Evolutionary conservation across 2,888 invertebrate species (phyloP).

Genomic region (Noctua pronuba): DNA sequence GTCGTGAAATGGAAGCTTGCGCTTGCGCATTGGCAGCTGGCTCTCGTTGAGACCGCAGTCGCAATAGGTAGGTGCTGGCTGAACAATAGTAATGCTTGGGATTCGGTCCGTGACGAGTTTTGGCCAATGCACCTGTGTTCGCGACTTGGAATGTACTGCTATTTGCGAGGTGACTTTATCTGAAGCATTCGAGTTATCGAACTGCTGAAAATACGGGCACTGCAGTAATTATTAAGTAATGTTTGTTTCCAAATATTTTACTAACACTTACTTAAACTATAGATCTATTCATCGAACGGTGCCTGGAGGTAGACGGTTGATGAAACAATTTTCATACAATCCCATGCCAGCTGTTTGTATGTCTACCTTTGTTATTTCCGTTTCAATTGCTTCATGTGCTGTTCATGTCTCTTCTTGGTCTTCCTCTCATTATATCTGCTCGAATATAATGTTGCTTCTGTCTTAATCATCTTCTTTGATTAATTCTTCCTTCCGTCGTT

Average conservation of each 20-base stretch:
- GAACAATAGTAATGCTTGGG: conserved; percentile 54
- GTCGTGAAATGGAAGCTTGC: conserved; percentile 85
- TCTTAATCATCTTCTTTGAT: background rate
- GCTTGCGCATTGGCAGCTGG: conserved; percentile 74
- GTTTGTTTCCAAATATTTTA: background rate
- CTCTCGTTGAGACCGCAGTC: conserved; percentile 38
- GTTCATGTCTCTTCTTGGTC: background rate
- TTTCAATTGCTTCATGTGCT: background rate
- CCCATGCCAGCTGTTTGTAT: background rate
- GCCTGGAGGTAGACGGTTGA: background rate
- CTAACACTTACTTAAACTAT: background rate
- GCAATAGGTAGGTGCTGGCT: conserved; percentile 49
- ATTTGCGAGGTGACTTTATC: conserved; percentile 29
- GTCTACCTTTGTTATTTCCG: background rate
- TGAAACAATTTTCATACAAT: background rate
- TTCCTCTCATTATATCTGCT: background rate
- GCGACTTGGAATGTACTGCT: conserved; percentile 52
- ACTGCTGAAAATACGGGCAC: background rate
- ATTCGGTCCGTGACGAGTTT: conserved; percentile 68
- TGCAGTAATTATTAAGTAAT: background rate
- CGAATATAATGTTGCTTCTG: background rate
- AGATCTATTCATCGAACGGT: background rate
- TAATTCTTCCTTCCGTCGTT: background rate
- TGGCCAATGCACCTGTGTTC: conserved; percentile 61
- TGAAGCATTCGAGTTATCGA: conserved; percentile 8